Evolutionary conservation across 1,140 invertebrate genomes (phyloP).

Genomic region (Listronotus bonariensis): DNA sequence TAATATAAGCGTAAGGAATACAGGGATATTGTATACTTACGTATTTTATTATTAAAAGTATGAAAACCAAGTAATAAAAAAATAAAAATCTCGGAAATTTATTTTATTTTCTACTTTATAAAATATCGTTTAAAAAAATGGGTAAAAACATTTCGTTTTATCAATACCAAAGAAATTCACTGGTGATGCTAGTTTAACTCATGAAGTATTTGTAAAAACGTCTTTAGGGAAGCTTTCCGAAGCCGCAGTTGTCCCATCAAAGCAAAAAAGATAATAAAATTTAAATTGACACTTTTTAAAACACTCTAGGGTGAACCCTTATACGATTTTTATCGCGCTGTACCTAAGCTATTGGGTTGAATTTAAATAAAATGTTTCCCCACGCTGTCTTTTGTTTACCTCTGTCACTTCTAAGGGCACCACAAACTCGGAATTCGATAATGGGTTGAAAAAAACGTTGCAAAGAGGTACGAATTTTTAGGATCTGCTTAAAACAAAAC

Average conservation of each 20-base stretch:
- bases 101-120: neutral
- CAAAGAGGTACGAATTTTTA: too few species aligned
- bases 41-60: too few species aligned
- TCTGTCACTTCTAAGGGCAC: conserved; percentile 1
- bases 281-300: conserved; percentile 19
- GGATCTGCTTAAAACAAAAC: too few species aligned
- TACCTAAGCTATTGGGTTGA: conserved; percentile 10
- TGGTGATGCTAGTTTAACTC: neutral
- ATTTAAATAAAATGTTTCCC: conserved; percentile 14
- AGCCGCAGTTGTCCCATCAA: conserved; percentile 9
- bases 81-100: too few species aligned
- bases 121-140: neutral
- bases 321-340: conserved; percentile 7
- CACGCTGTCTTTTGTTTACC: conserved; percentile 10
- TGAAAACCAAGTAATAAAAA: too few species aligned
- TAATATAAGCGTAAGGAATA: too few species aligned
- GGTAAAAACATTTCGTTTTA: conserved; percentile 6
- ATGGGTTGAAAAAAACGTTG: neutral
- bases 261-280: conserved; percentile 17
- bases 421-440: neutral
- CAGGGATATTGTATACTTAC: too few species aligned
- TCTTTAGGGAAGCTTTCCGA: conserved; percentile 10
- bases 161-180: neutral
- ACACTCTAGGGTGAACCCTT: conserved; percentile 14
- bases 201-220: conserved; percentile 15